A percentile compares a stretch with the other conserved stretches of the same genome.
Conservation (phyloP, 2,113 vertebrate genomes). For the Antechinus flavipes region DNA sequence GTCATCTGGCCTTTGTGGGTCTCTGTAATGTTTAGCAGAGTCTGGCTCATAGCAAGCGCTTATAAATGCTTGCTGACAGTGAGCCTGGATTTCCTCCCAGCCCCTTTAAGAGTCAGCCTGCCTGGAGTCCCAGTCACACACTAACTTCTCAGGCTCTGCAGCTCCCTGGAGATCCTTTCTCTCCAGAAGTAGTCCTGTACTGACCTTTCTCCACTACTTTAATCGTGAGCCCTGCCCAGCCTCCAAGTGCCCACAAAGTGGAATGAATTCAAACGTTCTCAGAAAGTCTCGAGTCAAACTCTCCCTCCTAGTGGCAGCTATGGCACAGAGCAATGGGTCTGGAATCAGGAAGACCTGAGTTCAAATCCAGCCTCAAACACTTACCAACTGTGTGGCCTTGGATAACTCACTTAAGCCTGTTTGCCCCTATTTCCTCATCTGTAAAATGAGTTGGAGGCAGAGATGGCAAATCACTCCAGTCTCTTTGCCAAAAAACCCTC, state of each 20-base stretch:
- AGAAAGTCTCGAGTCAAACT: neutral
- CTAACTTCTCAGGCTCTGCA: neutral
- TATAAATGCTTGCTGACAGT: neutral
- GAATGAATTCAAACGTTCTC: neutral
- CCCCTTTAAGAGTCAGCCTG: neutral
- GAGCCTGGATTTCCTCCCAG: neutral
- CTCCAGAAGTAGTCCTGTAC: neutral
- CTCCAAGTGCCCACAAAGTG: neutral
- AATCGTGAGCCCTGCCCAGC: neutral
- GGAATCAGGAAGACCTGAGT: no score
- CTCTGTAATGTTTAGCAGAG: neutral
- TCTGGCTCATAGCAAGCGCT: neutral
- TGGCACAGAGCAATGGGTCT: no score
- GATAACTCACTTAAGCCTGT: no score
- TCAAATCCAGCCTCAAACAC: no score
- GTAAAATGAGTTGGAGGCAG: no score
- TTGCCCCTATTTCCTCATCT: no score
- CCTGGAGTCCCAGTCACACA: neutral
- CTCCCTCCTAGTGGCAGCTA: no score
- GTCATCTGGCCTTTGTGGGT: neutral
- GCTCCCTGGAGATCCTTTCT: neutral
- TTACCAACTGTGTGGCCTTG: no score
- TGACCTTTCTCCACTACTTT: neutral
- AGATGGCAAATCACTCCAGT: no score
- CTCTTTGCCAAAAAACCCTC: no score